Conservation (phyloP, 2,797 vertebrate genomes). For the Thaleichthys pacificus region DNA sequence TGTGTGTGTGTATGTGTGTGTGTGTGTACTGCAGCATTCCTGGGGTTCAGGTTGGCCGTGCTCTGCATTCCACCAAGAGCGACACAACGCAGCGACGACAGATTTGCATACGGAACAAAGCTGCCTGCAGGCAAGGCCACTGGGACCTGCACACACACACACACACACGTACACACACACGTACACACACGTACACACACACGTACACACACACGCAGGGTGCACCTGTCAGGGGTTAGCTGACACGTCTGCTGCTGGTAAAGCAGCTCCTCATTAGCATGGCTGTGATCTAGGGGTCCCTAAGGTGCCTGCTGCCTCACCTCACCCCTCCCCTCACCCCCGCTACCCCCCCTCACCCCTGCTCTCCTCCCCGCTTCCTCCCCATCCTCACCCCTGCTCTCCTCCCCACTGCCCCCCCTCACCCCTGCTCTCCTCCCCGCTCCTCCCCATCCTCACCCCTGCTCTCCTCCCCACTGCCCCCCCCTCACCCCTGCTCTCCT, state of each 20-base stretch:
- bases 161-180: background rate
- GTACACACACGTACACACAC: constrained; percentile 27
- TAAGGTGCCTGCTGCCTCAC: constrained; percentile 62
- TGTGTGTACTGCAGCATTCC: constrained; percentile 53
- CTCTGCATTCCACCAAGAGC: constrained; percentile 72
- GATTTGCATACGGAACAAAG: constrained; percentile 81
- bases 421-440: constrained; percentile 34
- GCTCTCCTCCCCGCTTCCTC: constrained; percentile 54
- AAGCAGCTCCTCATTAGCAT: constrained; percentile 83
- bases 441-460: constrained; percentile 37
- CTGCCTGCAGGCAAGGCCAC: constrained; percentile 69
- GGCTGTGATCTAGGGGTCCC: constrained; percentile 81
- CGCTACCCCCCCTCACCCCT: constrained; percentile 42
- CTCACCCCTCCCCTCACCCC: constrained; percentile 19
- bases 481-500: constrained; percentile 43
- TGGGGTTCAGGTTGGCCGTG: constrained; percentile 53
- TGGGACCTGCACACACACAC: constrained; percentile 52
- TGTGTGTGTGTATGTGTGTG: constrained; percentile 23
- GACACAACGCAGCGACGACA: constrained; percentile 58
- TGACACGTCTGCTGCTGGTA: constrained; percentile 82
- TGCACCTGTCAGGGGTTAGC: constrained; percentile 82
- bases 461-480: constrained; percentile 39
- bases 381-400: constrained; percentile 59
- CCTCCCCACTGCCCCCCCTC: constrained; percentile 24
- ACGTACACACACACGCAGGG: constrained; percentile 17